Base-by-base conservation (phyloP, 2,888 invertebrate genomes). In the Agrotis ipsilon region DNA sequence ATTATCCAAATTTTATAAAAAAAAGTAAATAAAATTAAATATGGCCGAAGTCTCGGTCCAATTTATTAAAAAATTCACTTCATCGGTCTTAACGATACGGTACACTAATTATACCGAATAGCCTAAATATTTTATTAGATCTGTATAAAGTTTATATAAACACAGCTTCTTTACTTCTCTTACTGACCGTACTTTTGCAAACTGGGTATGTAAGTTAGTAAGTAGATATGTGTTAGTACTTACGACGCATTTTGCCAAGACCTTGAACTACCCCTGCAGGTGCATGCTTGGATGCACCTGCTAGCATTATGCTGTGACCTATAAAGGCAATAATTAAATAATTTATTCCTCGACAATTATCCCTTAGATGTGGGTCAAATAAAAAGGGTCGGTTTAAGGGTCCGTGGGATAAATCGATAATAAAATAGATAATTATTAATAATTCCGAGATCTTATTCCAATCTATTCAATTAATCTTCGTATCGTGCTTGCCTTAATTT, bases 251-350 rank as follows among this genome's bases (percentile, higher is more conserved):
- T 89, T 88, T 82, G 87, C 88, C 81, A 69, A 89, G 93, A 87
- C 96, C 96, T 96, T 96, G 95, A 92, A 90, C 84, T 88, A 77
- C 93, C 93, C 94, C 77, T 77, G 94, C 96, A 95, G 95, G 94
- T 94, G 94, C 84, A 92, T 85, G 89, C 85, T 85, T 81, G 78
- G 88, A 81, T 93, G 89, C 95, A 96, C 95, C 96, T 96, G 96
- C 94, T 84, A 83, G 80, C 88, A 88, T 92, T 92, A 94, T 92
- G 91, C 91, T 90, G 91, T 96, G 95, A 96, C 96, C 96, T 96
- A 96, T 96, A 94, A 96, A 95, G 93, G 93, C 88, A 92, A 92
- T 95, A 94, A 95, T 94, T 94, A 94, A 92, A 93, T 92, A 94
- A 94, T 94, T 92, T 94, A 94, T 94, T 90, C 90, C 87, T 82